Conservation (phyloP, 2,113 vertebrate genomes). For the Gallinago jamesoni region DNA sequence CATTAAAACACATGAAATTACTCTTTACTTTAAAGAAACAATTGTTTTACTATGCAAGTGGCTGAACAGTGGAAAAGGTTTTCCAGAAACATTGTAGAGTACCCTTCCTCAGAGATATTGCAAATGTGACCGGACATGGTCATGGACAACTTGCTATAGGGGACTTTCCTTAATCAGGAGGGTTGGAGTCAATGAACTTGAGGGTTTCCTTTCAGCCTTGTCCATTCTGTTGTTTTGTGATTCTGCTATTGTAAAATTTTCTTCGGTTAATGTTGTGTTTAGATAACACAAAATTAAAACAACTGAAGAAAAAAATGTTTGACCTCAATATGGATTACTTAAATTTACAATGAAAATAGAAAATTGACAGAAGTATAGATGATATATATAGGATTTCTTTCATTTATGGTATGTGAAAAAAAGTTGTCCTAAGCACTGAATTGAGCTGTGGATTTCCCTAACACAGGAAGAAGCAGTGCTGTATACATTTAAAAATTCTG, state of each 20-base stretch:
- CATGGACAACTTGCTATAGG: neutral
- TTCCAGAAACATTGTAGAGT: neutral
- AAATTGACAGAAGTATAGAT: neutral
- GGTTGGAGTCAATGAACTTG: neutral
- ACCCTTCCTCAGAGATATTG: neutral
- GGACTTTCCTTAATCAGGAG: neutral
- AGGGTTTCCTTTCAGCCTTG: neutral
- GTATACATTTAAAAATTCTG: neutral
- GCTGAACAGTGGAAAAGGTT: neutral
- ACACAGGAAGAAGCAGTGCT: neutral
- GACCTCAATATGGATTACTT: neutral
- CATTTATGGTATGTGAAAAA: neutral
- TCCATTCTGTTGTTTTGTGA: neutral
- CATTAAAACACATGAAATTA: neutral
- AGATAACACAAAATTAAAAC: neutral
- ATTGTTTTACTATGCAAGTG: neutral
- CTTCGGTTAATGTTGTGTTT: neutral
- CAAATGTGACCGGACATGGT: rapidly evolving
- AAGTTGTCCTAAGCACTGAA: neutral
- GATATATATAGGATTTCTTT: neutral
- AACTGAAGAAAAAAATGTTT: neutral
- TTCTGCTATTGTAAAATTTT: neutral
- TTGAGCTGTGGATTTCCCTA: neutral
- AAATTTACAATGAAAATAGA: neutral
- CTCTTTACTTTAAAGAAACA: neutral